Base-by-base conservation (phyloP, 2,888 invertebrate genomes). In the Drosophila antonietae region DNA sequence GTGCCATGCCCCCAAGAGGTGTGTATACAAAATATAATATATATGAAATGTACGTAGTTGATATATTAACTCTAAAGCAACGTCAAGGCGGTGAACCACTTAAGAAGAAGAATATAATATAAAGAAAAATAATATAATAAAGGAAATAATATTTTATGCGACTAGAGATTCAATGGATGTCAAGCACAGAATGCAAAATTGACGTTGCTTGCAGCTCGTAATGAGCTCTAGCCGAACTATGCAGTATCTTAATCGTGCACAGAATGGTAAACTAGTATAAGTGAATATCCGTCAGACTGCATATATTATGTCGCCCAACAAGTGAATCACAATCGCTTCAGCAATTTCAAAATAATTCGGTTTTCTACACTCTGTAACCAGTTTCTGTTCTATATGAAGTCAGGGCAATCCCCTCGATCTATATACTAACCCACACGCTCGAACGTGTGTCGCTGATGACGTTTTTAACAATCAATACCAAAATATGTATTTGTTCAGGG, bases 401-500 rank as follows among this genome's bases (percentile, higher is more conserved):
- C 35, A 18, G 76, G 71, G 59, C 62, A 56, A 47, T 75, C 62
- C 62, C 70, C 77, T 2, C 33, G 35, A 28, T 68, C 41, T 62
- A 61, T 46, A 61, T 56, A 52, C 55, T 31, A 23, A 41, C 18
- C 37, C 20, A 47, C n/a, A 33, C 44, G 39, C 9, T 2, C 18
- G 28, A 52, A 37, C n/a, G 49, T 10, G 60, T 37, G 41, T 23
- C 15, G 9, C 14, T 58, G 20, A 41, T 75, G 75, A 75, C 62
- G 56, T 47, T 73, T 56, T 58, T 20, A 46, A 28, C 62, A 67
- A 69, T 66, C 78, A 78, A 77, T 67, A 66, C 51, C 49, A 14
- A 57, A 61, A 53, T 53, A 51, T 18, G 10, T 49, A 56, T 47
- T 28, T 57, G 62, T 33, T 31, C 46, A 47, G 78, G 70, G 70